Percentiles rank a stretch among this genome's conserved stretches.
Evolutionary conservation across 2,113 vertebrate genomes (phyloP).

Genomic region (Lamprotornis superbus): DNA sequence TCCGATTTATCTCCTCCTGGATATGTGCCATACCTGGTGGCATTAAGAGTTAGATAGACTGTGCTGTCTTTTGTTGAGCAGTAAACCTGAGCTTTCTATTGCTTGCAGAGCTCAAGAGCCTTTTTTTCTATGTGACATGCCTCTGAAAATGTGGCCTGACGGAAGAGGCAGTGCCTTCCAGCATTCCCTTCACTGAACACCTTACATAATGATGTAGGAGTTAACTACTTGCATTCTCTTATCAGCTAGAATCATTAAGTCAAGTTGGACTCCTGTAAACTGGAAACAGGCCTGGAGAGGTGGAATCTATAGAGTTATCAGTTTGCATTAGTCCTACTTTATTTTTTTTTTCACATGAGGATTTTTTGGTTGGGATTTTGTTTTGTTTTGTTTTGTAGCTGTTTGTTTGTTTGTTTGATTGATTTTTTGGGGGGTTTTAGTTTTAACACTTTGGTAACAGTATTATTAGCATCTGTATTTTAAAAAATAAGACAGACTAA

Average conservation of each 20-base stretch:
- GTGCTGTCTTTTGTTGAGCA: background rate
- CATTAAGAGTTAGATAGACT: background rate
- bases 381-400: no score
- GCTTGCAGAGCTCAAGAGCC: background rate
- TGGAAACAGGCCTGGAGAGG: background rate
- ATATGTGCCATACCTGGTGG: background rate
- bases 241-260: background rate
- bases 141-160: background rate
- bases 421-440: background rate
- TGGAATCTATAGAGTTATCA: background rate
- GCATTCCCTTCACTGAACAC: background rate
- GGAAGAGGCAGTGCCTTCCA: background rate
- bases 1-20: background rate
- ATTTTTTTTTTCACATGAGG: fast-evolving
- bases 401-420: background rate
- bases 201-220: background rate
- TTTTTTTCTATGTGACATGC: background rate
- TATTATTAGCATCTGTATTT: background rate
- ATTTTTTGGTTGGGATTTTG: background rate
- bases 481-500: background rate
- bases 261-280: background rate
- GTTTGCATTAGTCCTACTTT: background rate
- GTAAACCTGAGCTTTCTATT: background rate
- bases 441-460: background rate
- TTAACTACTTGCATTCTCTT: background rate